Conservation (phyloP, 2,797 vertebrate species). For the Scyliorhinus canicula region DNA sequence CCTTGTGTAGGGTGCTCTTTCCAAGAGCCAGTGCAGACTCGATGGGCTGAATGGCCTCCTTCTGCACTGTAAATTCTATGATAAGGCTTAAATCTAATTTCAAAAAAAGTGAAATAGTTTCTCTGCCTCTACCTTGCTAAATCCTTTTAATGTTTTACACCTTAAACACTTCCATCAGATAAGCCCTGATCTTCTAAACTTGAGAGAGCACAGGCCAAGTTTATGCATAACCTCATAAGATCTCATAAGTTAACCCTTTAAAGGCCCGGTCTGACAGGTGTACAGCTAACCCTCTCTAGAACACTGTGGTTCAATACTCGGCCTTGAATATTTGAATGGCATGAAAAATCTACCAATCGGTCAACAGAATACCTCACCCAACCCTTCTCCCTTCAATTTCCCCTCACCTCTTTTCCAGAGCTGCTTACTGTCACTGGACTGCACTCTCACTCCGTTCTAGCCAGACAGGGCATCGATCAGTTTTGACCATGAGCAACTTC, state of each 20-base stretch:
- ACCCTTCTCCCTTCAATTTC: not conserved
- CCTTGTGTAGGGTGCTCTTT: too few species aligned
- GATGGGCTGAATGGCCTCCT: too few species aligned
- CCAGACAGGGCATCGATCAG: not conserved
- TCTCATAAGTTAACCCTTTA: not conserved
- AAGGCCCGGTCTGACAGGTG: not conserved
- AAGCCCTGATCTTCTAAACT: not conserved
- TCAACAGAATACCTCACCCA: not conserved
- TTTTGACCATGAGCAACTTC: too few species aligned
- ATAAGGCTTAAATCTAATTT: too few species aligned
- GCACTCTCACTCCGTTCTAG: not conserved
- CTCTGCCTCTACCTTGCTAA: not conserved
- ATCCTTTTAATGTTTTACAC: not conserved
- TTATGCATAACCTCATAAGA: not conserved
- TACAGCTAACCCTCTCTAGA: not conserved
- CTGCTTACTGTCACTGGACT: not conserved
- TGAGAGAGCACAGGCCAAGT: not conserved
- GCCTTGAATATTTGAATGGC: not conserved
- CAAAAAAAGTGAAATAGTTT: not conserved
- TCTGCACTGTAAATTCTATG: too few species aligned
- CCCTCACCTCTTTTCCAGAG: not conserved
- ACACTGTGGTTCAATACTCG: not conserved
- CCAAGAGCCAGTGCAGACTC: too few species aligned
- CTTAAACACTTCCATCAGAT: not conserved
- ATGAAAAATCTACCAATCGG: not conserved